A percentile compares a stretch with the other conserved stretches of the same genome.
These are phyloP conservation scores for Scaptomyza montana DNA, from an alignment of 1,140 invertebrate genomes.

Conservation along the genomic window DNA sequence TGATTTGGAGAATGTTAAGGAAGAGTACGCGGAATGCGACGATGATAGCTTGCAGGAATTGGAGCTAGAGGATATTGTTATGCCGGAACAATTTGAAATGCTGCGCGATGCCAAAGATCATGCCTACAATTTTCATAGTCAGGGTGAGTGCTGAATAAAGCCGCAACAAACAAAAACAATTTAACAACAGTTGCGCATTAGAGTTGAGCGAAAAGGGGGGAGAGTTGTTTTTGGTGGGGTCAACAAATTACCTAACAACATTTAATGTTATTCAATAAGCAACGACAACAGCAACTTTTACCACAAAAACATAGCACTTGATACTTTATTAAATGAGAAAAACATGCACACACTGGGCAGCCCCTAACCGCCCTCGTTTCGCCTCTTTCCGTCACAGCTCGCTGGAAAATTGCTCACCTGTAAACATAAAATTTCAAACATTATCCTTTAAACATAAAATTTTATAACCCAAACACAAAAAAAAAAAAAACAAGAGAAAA, in stretches of 20 bases:
- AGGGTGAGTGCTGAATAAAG: conserved; percentile 51
- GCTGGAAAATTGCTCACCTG: conserved; percentile 78
- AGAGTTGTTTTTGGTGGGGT: too few species aligned
- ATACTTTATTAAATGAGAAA: conserved; percentile 80
- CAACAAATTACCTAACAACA: conserved; percentile 67
- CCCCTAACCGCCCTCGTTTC: not conserved
- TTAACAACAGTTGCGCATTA: conserved; percentile 68
- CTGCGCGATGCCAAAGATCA: conserved; percentile 65
- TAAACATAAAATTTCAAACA: conserved; percentile 81
- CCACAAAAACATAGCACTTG: conserved; percentile 79
- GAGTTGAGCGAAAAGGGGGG: too few species aligned
- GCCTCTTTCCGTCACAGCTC: conserved; percentile 24
- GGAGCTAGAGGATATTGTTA: conserved; percentile 64
- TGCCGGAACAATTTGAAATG: conserved; percentile 74
- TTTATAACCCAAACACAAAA: conserved; percentile 60
- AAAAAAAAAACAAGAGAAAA: conserved; percentile 42
- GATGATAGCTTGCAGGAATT: conserved; percentile 59
- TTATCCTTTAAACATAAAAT: conserved; percentile 83
- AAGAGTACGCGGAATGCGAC: conserved; percentile 51
- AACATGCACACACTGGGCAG: conserved; percentile 59
- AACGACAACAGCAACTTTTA: conserved; percentile 42
- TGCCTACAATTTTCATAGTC: conserved; percentile 60
- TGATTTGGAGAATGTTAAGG: conserved; percentile 55
- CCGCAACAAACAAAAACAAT: conserved; percentile 41
- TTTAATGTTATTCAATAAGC: conserved; percentile 73